Percentiles rank a stretch among this genome's conserved stretches.
Evolutionary conservation across 2,797 vertebrate species (phyloP).

Genomic region (Leuciscus waleckii): DNA sequence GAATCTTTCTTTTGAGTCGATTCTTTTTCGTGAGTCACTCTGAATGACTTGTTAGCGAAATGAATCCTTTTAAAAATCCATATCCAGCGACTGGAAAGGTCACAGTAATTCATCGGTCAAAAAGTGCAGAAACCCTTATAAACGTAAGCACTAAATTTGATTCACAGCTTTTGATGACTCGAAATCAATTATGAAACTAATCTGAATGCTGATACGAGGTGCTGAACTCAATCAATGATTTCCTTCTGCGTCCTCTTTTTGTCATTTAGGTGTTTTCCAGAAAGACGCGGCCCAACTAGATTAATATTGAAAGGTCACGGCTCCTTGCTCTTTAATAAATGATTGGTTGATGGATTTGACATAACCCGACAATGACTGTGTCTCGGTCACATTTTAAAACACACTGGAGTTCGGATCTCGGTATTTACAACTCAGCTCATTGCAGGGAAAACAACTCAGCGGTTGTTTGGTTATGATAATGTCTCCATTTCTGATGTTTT

Average conservation of each 20-base stretch:
- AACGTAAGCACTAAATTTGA: conserved; percentile 25
- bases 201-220: conserved; percentile 8
- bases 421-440: background rate
- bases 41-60: background rate
- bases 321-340: conserved; percentile 5
- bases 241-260: background rate
- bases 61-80: background rate
- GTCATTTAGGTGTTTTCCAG: conserved; percentile 15
- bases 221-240: conserved; percentile 29
- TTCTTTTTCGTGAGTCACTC: too few species aligned
- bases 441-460: background rate
- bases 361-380: conserved; percentile 3
- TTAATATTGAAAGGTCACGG: background rate
- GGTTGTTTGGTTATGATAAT: background rate
- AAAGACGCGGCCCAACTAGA: background rate
- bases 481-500: background rate
- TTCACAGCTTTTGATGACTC: conserved; percentile 24
- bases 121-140: conserved; percentile 6
- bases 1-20: background rate
- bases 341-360: conserved; percentile 11
- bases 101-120: background rate
- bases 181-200: conserved; percentile 18
- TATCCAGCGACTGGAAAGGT: conserved; percentile 1
- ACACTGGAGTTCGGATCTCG: background rate
- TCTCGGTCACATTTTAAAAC: background rate